A percentile compares a stretch with the other conserved stretches of the same genome.
Conservation (phyloP, 2,888 invertebrate genomes). For the Bombyx huttoni region DNA sequence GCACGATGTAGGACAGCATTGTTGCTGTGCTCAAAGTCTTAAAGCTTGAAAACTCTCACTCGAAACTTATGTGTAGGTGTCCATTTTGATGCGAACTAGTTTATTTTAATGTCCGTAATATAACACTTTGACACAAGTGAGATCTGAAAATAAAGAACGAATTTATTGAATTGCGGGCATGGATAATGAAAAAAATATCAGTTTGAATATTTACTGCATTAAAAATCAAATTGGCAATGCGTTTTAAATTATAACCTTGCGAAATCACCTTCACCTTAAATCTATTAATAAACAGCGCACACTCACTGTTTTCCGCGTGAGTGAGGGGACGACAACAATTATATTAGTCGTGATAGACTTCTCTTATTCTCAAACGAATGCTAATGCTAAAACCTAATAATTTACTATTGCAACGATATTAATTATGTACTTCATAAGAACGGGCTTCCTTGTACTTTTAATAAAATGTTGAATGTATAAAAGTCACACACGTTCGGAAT, state of each 20-base stretch:
- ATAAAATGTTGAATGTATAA: too few relatives aligned
- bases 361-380: neutral
- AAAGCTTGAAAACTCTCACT: neutral
- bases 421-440: too few relatives aligned
- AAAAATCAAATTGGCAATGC: constrained; percentile 4
- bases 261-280: constrained; percentile 14
- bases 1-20: constrained; percentile 87
- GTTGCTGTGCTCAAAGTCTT: constrained; percentile 12
- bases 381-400: too few relatives aligned
- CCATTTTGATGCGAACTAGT: constrained; percentile 1
- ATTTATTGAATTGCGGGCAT: neutral
- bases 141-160: neutral
- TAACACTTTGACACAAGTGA: neutral
- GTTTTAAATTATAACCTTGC: constrained; percentile 1
- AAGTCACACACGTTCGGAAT: too few relatives aligned
- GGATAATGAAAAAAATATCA: too few relatives aligned
- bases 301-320: constrained; percentile 10
- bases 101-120: neutral
- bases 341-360: neutral
- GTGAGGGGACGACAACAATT: neutral
- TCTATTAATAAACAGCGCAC: constrained; percentile 16
- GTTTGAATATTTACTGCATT: neutral
- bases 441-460: too few relatives aligned
- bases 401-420: too few relatives aligned
- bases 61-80: neutral